Base-by-base conservation (phyloP, 92 coral and sea anemone species). In the Epizoanthus stellaris region DNA sequence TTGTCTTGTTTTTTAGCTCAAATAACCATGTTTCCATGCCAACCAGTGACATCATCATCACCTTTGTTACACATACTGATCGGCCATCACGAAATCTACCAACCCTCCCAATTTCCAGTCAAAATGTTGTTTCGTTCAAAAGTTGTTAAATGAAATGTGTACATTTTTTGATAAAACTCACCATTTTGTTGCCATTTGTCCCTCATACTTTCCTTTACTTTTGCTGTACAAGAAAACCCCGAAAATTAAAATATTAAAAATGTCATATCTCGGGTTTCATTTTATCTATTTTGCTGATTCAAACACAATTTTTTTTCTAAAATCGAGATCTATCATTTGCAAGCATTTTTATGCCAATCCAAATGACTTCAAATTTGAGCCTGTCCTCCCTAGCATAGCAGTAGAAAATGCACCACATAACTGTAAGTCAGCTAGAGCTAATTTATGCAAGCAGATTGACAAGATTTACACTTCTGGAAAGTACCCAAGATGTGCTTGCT, bases 101-200 rank as follows among this genome's bases (percentile, higher is more conserved):
- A 73, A 73, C 79, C 14, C n/a, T 57, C 79, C 79, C 17, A 49
- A 47, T 72, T 72, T 47, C 12, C 13, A 72, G 30, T 72, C 19
- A 49, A 16, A 14, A 69, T 69, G 20, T 11, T 69, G 52, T 69
- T 69, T 69, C 7, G 74, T 69, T 36, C 74, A 38, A 69, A 69
- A 69, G 74, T 69, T 69, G 10, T 69, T 38, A 69, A 38, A 1
- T 38, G 74, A 69, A 69, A 69, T 69, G 52, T 69, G 74, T 17
- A 38, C 12, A 69, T 14, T 25, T 30, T 7, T 30, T 69, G n/a
- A 69, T 69, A 69, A 72, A 73, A 73, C 45, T 4, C 42, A 52
- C 79, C 77, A 49, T 49, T 73, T 49, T 73, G 77, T 36, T 73
- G 40, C 77, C 63, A 73, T 73, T 73, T 20, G 7, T 21, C 2